Evolutionary conservation across 1,140 invertebrate species (phyloP).

Genomic region (Brachionus sp.): DNA sequence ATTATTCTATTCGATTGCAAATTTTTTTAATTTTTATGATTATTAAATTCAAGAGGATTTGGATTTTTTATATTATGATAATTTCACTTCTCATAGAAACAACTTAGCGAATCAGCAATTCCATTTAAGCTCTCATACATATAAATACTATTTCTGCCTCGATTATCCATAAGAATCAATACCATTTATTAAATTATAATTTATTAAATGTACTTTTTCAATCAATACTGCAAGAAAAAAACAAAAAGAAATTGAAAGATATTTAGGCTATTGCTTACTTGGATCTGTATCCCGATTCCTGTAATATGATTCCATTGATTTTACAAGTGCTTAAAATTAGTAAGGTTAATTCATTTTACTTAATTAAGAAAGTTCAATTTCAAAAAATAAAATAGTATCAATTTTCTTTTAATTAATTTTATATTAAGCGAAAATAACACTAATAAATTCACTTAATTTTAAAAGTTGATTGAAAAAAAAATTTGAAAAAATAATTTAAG

Average conservation of each 20-base stretch:
- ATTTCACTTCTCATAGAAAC: conserved; percentile 16
- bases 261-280: not conserved
- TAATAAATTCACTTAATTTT: not conserved
- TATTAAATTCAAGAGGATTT: conserved; percentile 38
- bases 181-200: not conserved
- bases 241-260: not conserved
- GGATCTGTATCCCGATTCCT: not conserved
- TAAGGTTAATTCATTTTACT: not conserved
- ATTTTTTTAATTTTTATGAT: conserved; percentile 34
- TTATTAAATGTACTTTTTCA: not conserved
- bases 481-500: not conserved
- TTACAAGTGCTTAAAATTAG: not conserved
- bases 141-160: not conserved
- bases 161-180: not conserved
- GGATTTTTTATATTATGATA: conserved; percentile 25
- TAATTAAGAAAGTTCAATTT: not conserved
- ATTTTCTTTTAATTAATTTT: not conserved
- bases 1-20: not conserved
- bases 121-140: not conserved
- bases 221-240: not conserved
- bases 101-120: not conserved
- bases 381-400: not conserved
- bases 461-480: not conserved
- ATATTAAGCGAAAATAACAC: not conserved
- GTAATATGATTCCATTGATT: not conserved